Evolutionary conservation across 1,140 invertebrate genomes (phyloP).

Genomic region (Leptoteleia sp.): DNA sequence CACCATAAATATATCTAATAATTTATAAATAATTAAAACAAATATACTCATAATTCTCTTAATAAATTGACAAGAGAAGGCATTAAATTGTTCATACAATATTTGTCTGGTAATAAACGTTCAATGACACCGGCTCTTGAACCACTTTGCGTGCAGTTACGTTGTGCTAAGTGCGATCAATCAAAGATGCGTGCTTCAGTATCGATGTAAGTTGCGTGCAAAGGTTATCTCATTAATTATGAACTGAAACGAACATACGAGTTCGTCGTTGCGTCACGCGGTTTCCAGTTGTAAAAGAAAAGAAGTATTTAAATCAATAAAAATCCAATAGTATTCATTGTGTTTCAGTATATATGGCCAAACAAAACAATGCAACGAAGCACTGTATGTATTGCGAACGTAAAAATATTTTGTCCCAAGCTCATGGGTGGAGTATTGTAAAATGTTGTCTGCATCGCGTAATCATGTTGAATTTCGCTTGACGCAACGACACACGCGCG

Average conservation of each 20-base stretch:
- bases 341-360: not conserved
- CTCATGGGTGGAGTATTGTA: conserved; percentile 8
- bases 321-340: conserved; percentile 7
- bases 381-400: not conserved
- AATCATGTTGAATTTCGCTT: conserved; percentile 26
- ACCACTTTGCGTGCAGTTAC: conserved; percentile 63
- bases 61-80: too few relatives aligned
- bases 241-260: conserved; percentile 52
- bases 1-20: too few relatives aligned
- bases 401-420: conserved; percentile 4
- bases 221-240: conserved; percentile 59
- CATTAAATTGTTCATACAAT: conserved; percentile 38
- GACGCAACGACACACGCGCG: conserved; percentile 51
- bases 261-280: conserved; percentile 42
- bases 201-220: conserved; percentile 68
- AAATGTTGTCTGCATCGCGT: conserved; percentile 9
- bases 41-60: too few relatives aligned
- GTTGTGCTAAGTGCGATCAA: conserved; percentile 68
- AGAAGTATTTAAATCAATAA: conserved; percentile 22
- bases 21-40: too few relatives aligned
- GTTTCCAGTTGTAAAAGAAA: conserved; percentile 17
- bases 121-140: conserved; percentile 48
- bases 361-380: conserved; percentile 6
- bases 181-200: conserved; percentile 68
- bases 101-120: conserved; percentile 31